Conservation (phyloP, 2,113 vertebrate genomes). For the Amazona guildingii region DNA sequence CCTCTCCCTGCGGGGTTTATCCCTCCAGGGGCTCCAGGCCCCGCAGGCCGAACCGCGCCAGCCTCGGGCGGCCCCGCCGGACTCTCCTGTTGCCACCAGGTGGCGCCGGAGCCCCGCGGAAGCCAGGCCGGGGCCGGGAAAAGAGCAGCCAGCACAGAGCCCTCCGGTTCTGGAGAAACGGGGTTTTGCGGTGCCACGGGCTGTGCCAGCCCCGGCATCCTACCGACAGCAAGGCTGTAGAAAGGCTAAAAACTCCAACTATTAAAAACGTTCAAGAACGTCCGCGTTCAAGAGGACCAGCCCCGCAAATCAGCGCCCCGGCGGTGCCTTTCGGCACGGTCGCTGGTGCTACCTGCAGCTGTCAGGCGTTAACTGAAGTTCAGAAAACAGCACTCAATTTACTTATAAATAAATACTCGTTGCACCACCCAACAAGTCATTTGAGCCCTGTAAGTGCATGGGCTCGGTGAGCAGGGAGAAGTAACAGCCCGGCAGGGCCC, state of each 20-base stretch:
- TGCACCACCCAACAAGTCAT: not conserved
- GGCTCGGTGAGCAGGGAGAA: not conserved
- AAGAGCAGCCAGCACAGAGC: accelerated
- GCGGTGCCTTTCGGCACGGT: not conserved
- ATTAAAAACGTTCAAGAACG: not conserved
- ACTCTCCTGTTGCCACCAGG: not conserved
- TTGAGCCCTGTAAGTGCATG: accelerated
- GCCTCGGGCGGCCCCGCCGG: not conserved
- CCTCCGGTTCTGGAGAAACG: accelerated
- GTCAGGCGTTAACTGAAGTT: not conserved
- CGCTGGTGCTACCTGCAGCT: not conserved
- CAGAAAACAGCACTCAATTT: not conserved
- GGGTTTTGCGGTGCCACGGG: accelerated
- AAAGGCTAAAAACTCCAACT: not conserved
- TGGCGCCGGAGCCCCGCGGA: not conserved
- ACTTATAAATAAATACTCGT: not conserved
- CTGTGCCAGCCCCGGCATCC: not conserved
- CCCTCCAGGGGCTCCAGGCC: not conserved
- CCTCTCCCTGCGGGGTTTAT: accelerated
- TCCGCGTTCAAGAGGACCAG: not conserved
- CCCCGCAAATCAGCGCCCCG: not conserved
- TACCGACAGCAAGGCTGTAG: accelerated
- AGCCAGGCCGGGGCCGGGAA: not conserved
- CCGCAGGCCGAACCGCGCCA: not conserved
- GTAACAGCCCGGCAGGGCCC: not conserved